Percentiles rank a stretch among this genome's conserved stretches.
phyloP scores from a whole-genome alignment of 1,140 invertebrate species.

The Atta cephalotes region DNA sequence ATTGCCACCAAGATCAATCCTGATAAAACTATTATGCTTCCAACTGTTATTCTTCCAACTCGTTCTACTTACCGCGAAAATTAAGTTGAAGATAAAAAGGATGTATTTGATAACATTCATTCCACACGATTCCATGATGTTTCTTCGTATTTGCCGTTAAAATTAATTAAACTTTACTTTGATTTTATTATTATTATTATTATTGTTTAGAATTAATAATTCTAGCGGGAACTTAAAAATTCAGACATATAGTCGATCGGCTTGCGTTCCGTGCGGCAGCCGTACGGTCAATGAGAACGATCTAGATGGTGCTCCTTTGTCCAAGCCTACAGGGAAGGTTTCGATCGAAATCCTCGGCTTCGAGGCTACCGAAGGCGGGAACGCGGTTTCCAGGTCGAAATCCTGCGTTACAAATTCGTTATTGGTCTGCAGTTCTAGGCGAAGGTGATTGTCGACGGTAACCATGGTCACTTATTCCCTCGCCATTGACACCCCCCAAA shows the following conservation, averaged over 20 bases:
- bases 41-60: neutral
- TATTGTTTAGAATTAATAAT: neutral
- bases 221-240: neutral
- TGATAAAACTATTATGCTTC: neutral
- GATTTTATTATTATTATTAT: conserved; percentile 23
- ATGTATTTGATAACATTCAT: conserved; percentile 93
- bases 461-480: conserved; percentile 38
- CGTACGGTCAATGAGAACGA: conserved; percentile 43
- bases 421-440: conserved; percentile 29
- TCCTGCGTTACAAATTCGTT: neutral
- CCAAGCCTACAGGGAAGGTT: conserved; percentile 20
- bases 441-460: neutral
- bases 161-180: neutral
- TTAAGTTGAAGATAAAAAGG: conserved; percentile 92
- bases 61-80: conserved; percentile 92
- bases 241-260: conserved; percentile 21
- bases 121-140: conserved; percentile 88
- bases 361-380: neutral
- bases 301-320: conserved; percentile 14
- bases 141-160: conserved; percentile 68
- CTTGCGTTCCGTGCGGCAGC: conserved; percentile 29
- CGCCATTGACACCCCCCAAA: no score
- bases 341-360: conserved; percentile 61
- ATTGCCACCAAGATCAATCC: neutral
- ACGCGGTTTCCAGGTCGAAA: neutral